These are phyloP conservation scores for Microcebus jonahi DNA, from an alignment of 2,113 vertebrate species.

Conservation along the genomic window DNA sequence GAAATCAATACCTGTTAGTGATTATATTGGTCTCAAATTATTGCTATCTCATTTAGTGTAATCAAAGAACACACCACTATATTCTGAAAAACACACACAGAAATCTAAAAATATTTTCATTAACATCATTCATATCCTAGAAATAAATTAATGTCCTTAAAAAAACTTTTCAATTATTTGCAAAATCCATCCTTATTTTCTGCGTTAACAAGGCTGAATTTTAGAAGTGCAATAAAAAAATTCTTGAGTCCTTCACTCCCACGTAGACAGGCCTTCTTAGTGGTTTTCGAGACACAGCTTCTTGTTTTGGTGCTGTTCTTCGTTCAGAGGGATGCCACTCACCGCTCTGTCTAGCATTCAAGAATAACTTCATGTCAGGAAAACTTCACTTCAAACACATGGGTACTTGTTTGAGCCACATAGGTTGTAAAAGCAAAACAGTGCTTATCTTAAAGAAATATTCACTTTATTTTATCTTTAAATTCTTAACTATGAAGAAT, in stretches of 20 bases:
- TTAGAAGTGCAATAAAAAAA: slow-evolving; percentile 71
- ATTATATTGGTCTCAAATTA: slow-evolving; percentile 17
- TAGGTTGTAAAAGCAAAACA: neutral
- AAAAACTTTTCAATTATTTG: slow-evolving; percentile 73
- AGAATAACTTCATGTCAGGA: slow-evolving; percentile 52
- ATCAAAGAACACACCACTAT: neutral
- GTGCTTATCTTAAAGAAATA: slow-evolving; percentile 1
- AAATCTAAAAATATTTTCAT: slow-evolving; percentile 57
- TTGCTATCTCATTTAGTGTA: slow-evolving; percentile 20
- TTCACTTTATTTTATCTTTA: neutral
- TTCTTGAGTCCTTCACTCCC: slow-evolving; percentile 39
- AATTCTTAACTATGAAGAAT: neutral
- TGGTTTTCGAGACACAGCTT: slow-evolving; percentile 83
- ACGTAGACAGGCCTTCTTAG: slow-evolving; percentile 53
- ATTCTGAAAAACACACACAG: slow-evolving; percentile 72
- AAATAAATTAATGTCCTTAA: slow-evolving; percentile 79
- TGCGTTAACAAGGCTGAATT: slow-evolving; percentile 75
- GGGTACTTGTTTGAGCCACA: neutral
- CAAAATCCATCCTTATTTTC: slow-evolving; percentile 76
- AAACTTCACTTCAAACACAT: neutral
- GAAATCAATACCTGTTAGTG: neutral
- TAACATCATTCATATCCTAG: slow-evolving; percentile 24
- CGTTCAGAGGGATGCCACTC: slow-evolving; percentile 71
- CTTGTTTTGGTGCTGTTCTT: slow-evolving; percentile 84
- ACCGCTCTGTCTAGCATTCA: slow-evolving; percentile 81